Conservation (phyloP, 2,797 vertebrate genomes). For the Channallabes apus region DNA sequence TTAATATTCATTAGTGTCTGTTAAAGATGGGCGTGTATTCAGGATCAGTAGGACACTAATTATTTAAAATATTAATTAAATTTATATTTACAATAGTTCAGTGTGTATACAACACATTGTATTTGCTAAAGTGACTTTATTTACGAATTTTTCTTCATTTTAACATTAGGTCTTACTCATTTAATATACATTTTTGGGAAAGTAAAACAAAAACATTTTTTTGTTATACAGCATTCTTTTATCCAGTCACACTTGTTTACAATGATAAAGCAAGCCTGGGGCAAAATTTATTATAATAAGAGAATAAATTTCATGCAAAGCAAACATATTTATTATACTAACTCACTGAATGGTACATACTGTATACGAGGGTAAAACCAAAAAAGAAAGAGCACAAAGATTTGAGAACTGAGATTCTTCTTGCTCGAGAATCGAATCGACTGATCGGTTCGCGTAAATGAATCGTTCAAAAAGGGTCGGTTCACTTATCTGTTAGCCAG, state of each 20-base stretch:
- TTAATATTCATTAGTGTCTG: too few species aligned
- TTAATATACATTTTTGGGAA: too few species aligned
- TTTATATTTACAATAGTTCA: too few species aligned
- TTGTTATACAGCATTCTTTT: not conserved
- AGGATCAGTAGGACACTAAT: too few species aligned
- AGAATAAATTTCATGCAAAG: not conserved
- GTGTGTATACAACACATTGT: too few species aligned
- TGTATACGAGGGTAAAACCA: too few species aligned
- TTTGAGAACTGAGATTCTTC: not conserved
- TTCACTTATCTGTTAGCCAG: not conserved
- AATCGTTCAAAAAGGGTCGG: not conserved
- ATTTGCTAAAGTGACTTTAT: too few species aligned
- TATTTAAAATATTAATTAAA: too few species aligned
- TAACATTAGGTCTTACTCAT: too few species aligned
- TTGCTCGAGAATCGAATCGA: not conserved
- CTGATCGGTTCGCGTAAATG: not conserved
- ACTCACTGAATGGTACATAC: too few species aligned
- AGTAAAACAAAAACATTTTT: not conserved
- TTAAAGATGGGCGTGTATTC: too few species aligned
- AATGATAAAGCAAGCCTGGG: not conserved
- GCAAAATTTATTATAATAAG: not conserved
- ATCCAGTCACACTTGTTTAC: not conserved
- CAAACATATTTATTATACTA: not conserved
- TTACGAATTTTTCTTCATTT: too few species aligned
- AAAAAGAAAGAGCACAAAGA: not conserved